A percentile compares a stretch with the other conserved stretches of the same genome.
Conservation (phyloP, 2,888 invertebrate genomes). For the Tanytarsus gracilentus region DNA sequence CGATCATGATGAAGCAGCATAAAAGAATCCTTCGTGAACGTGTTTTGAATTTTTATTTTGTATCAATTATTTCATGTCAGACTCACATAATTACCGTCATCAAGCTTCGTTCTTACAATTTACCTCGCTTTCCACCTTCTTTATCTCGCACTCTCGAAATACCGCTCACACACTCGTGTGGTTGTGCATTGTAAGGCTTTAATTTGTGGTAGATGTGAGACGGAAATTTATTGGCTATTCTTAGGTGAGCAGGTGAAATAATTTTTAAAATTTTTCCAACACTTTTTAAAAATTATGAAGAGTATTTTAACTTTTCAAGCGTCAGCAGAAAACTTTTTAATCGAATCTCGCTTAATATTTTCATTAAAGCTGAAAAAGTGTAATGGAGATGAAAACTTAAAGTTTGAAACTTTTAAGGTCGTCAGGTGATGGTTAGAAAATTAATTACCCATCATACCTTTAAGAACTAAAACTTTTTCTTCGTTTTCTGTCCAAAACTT, state of each 20-base stretch:
- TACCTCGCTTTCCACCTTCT: background rate
- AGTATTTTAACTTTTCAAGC: too few relatives aligned
- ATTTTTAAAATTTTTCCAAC: too few relatives aligned
- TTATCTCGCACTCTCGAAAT: background rate
- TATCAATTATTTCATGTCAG: conserved; percentile 28
- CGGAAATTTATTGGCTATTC: background rate
- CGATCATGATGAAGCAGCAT: background rate
- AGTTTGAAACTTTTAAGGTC: background rate
- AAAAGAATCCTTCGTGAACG: conserved; percentile 6
- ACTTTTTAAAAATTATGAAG: too few relatives aligned
- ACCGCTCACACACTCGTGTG: background rate
- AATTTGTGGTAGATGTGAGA: background rate
- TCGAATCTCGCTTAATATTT: background rate
- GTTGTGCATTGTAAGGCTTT: background rate
- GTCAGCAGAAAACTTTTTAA: background rate
- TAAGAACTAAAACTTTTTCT: background rate
- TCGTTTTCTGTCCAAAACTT: background rate
- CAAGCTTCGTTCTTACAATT: conserved; percentile 1
- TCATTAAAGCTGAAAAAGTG: background rate
- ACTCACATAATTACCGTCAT: conserved; percentile 22
- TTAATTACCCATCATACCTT: conserved; percentile 14
- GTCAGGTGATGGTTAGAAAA: conserved; percentile 18
- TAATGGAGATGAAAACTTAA: background rate
- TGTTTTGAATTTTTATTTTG: conserved; percentile 22
- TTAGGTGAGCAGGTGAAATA: too few relatives aligned